Base-by-base conservation (phyloP, 2,888 invertebrate species). In the Atethmia centrago region DNA sequence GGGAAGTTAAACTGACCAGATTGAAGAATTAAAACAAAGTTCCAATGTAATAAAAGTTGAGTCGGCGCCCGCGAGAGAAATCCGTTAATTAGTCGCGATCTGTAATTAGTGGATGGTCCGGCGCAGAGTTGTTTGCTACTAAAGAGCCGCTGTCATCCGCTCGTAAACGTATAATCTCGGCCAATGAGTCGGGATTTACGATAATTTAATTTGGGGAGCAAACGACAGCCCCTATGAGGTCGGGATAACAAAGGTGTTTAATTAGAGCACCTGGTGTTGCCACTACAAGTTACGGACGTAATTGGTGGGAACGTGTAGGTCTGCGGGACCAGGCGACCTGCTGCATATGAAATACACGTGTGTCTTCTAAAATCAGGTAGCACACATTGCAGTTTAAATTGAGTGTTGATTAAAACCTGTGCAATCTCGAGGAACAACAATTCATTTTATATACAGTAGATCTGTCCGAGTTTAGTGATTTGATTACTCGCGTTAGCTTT, bases 201-300 rank as follows among this genome's bases (percentile, higher is more conserved):
- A 89, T 90, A 90, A 91, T 91, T 90, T 90, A 89, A 91, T 90
- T 89, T 87, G 81, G 83, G 81, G 65, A 76, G 76, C 85, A 85
- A 86, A 86, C 85, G 78, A 84, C 80, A 67, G 64, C 45, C 73
- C 62, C 49, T 68, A 62, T 81, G 81, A 77, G 82, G 67, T 78
- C 69, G 78, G 77, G 85, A 77, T 82, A 85, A 88, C 88, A 87
- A 86, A 91, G 90, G 89, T 90, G 90, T 89, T 88, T 91, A 90
- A 92, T 91, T 91, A 90, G 85, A 84, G 80, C 80, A 74, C 83
- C 81, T 71, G 80, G 72, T 82, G 82, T 79, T 78, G 77, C 69
- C 80, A 84, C 81, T 87, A 84, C 86, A 83, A 86, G 83, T 85
- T 87, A 70, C 64, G 58, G 61, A 75, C 70, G 77, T 81, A 81